A percentile compares a stretch with the other conserved stretches of the same genome.
Conservation (phyloP, 2,113 vertebrate genomes). For the Cynocephalus volans region DNA sequence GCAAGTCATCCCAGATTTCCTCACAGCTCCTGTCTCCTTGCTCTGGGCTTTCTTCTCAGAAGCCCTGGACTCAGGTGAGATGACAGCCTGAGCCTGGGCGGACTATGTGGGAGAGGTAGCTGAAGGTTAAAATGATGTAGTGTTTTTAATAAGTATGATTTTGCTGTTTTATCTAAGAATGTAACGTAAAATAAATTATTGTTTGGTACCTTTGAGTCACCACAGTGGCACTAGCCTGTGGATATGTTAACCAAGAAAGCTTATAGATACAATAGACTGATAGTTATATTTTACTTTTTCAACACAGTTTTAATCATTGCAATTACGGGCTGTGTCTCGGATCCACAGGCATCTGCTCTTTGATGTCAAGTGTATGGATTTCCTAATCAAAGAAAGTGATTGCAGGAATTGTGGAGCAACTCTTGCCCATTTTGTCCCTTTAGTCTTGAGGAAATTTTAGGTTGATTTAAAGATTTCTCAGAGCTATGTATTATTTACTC, state of each 20-base stretch:
- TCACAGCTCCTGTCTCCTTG: conserved; percentile 5
- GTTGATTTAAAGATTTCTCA: neutral
- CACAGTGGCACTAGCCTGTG: conserved; percentile 11
- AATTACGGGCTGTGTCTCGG: neutral
- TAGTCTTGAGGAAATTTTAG: conserved; percentile 3
- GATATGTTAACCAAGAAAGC: conserved; percentile 52
- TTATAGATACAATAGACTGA: conserved; percentile 38
- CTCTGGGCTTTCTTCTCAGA: conserved; percentile 13
- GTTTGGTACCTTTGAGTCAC: neutral
- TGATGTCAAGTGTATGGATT: neutral
- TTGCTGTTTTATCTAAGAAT: conserved; percentile 36
- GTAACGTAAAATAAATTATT: conserved; percentile 50
- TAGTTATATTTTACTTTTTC: neutral
- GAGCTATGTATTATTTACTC: conserved; percentile 20
- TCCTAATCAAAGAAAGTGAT: conserved; percentile 37
- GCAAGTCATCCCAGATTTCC: neutral
- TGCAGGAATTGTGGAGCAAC: neutral
- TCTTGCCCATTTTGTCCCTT: neutral
- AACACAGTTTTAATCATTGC: neutral
- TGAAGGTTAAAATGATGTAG: neutral
- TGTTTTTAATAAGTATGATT: conserved; percentile 60
- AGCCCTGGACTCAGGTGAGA: neutral
- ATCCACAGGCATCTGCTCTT: neutral
- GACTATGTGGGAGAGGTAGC: neutral
- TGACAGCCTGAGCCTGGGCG: neutral